Conservation (phyloP, 2,113 vertebrate genomes). For the Cettia cetti region DNA sequence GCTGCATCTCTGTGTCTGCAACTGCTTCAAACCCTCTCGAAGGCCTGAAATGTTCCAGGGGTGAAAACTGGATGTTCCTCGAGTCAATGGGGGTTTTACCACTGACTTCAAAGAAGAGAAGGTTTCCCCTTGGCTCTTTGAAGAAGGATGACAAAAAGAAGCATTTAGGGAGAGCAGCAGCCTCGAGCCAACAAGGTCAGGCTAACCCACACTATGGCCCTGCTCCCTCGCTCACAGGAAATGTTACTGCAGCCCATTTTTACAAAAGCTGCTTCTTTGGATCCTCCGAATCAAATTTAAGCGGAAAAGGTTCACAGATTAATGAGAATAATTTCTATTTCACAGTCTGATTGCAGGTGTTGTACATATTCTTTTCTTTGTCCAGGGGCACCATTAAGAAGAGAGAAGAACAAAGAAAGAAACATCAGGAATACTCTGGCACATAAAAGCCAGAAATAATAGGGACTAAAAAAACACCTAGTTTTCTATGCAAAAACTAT, state of each 20-base stretch:
- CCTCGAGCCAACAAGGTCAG: conserved; percentile 20
- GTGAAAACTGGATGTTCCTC: background rate
- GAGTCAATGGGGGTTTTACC: conserved; percentile 6
- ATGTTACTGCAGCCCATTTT: background rate
- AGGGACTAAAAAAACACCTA: background rate
- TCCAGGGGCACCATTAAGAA: background rate
- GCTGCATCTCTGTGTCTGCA: background rate
- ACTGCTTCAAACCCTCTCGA: background rate
- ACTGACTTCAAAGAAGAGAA: conserved; percentile 15
- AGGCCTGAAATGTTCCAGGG: background rate
- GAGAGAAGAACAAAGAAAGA: background rate
- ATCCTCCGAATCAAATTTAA: background rate
- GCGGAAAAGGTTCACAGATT: background rate
- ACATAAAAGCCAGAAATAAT: background rate
- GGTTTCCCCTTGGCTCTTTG: background rate
- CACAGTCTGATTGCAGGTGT: background rate
- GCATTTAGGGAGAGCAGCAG: background rate
- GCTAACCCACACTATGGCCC: background rate
- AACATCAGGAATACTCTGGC: background rate
- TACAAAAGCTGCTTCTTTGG: background rate
- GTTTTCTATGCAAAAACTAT: background rate
- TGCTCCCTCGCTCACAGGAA: background rate
- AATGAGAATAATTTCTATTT: conserved; percentile 18
- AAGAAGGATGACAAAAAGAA: background rate
- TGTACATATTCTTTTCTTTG: background rate